A percentile compares a stretch with the other conserved stretches of the same genome.
These are phyloP conservation scores for Chiridota heheva DNA, from an alignment of 35 echinoderm and acorn worm genomes.

Conservation along the genomic window DNA sequence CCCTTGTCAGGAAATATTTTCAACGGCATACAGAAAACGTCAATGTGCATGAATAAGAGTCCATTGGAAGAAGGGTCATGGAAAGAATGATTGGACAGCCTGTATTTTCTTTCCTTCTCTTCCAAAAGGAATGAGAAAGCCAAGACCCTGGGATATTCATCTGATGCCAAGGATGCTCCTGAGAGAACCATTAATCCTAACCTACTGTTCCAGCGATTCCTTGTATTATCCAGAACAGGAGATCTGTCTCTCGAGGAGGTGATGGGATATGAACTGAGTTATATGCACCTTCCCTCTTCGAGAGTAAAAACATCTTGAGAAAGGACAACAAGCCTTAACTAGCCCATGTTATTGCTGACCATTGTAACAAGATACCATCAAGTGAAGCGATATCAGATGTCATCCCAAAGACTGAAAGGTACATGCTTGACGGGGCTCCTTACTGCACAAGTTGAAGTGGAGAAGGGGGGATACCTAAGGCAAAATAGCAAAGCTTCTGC, in stretches of 20 bases:
- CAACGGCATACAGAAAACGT: constrained; percentile 32
- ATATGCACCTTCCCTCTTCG: constrained; percentile 34
- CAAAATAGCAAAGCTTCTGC: constrained; percentile 20
- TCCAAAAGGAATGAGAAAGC: constrained; percentile 49
- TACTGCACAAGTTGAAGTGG: constrained; percentile 27
- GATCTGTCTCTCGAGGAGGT: constrained; percentile 35
- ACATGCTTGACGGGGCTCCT: constrained; percentile 41
- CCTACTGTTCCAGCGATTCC: too few species aligned
- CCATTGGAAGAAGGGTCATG: constrained; percentile 44
- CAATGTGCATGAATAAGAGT: constrained; percentile 49
- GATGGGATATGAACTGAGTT: constrained; percentile 51
- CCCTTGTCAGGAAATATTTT: not conserved
- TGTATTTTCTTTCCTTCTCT: not conserved
- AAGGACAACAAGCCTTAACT: constrained; percentile 51
- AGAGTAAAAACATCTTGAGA: too few species aligned
- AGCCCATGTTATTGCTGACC: not conserved
- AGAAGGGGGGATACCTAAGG: constrained; percentile 24
- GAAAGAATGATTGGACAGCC: constrained; percentile 51
- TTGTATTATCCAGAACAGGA: constrained; percentile 28
- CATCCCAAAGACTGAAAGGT: constrained; percentile 42
- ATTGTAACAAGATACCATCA: constrained; percentile 33
- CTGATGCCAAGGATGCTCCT: constrained; percentile 19
- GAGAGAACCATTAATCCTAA: constrained; percentile 43
- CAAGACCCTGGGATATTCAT: constrained; percentile 28
- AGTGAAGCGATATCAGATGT: constrained; percentile 19